Evolutionary conservation across 2,797 vertebrate species (phyloP).

Genomic region (Catamblyrhynchus diadema): DNA sequence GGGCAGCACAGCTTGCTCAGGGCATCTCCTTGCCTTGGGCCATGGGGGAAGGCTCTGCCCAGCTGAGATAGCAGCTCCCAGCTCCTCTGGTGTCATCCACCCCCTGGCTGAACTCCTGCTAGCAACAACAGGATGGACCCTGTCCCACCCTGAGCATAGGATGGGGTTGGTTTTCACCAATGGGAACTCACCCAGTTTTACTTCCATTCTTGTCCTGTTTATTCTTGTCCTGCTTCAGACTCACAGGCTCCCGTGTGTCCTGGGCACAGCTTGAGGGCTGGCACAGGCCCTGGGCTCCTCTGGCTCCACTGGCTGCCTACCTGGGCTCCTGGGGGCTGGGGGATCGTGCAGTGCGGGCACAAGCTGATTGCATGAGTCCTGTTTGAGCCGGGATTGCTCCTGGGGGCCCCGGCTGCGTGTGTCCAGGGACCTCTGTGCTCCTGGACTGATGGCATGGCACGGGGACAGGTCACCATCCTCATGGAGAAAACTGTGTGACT

Average conservation of each 20-base stretch:
- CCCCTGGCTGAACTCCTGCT: background rate
- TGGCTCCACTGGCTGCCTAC: fast-evolving
- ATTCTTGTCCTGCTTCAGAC: background rate
- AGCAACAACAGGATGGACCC: background rate
- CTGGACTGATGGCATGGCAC: fast-evolving
- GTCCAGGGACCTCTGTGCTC: background rate
- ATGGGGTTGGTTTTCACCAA: background rate
- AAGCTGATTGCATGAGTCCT: background rate
- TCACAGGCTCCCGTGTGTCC: fast-evolving
- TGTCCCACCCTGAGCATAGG: background rate
- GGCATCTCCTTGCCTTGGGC: background rate
- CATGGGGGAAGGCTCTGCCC: background rate
- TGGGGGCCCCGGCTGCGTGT: background rate
- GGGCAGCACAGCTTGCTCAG: background rate
- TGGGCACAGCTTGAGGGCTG: background rate
- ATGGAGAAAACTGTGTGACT: background rate
- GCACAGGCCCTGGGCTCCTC: background rate
- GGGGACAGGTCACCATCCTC: background rate
- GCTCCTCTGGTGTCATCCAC: background rate
- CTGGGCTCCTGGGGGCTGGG: background rate
- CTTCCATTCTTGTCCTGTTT: background rate
- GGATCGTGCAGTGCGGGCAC: fast-evolving
- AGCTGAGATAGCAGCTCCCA: background rate
- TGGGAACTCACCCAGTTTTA: background rate
- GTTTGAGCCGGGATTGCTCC: background rate